Evolutionary conservation across 2,888 invertebrate genomes (phyloP), one percentile per base, ranked within the genome.

Genomic region (Ochropacha duplaris): DNA sequence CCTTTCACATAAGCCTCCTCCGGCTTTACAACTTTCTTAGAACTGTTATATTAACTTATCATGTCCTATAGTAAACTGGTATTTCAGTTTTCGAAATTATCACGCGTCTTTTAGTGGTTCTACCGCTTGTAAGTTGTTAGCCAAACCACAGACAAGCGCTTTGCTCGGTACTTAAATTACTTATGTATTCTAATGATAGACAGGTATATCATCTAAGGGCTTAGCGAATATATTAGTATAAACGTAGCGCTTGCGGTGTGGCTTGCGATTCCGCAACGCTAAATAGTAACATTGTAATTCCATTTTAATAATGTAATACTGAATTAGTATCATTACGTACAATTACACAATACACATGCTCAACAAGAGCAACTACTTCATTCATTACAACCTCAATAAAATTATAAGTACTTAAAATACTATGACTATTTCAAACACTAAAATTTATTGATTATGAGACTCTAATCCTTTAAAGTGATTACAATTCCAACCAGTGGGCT

Each of bases 401-500:
- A 1, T 36, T 49, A 50, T 24, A 22, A 19, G 52, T 72, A 69
- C 80, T 76, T 83, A 83, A 9, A 59, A 67, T 50, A 54, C 74
- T 83, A 85, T 80, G 83, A 86, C 82, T 86, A 79, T 68, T 77
- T 66, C 56, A 68, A 78, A 77, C 73, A 75, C 74, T 72, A 77
- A 69, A 69, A 72, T 62, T 31, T 74, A 80, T 57, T 70, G 67
- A 78, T 76, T 73, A 78, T 86, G 87, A 87, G 87, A 87, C 84
- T 87, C 86, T 64, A 66, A 69, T 64, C 77, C 79, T 65, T 76
- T 65, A 54, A 57, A 57, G 60, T 68, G 63, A 61, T 58, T 57
- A 64, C 64, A 58, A 16, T 55, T 58, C 54, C 60, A 64, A 54
- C 44, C 55, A 49, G 58, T 54, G 55, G 58, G 57, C 56, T 57